Evolutionary conservation across 2,113 vertebrate genomes (phyloP).

Genomic region (human): GRCh38 chr2:202080001-202080500

Average conservation of each 20-base stretch:
- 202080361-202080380: background rate
- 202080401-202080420: background rate
- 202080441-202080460: no score
- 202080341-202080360: background rate
- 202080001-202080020: background rate
- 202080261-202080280: conserved; percentile 11
- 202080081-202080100: background rate
- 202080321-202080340: background rate
- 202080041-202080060: background rate
- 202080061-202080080: background rate
- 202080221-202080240: background rate
- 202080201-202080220: background rate
- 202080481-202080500: no score
- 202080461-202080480: no score
- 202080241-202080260: background rate
- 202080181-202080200: background rate
- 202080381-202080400: background rate
- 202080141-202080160: background rate
- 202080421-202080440: no score
- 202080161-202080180: background rate
- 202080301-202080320: background rate
- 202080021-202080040: background rate
- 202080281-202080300: background rate
- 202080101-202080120: background rate
- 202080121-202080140: background rate